phyloP scores from a whole-genome alignment of 1,140 invertebrate species.

The Drosophila varians region DNA sequence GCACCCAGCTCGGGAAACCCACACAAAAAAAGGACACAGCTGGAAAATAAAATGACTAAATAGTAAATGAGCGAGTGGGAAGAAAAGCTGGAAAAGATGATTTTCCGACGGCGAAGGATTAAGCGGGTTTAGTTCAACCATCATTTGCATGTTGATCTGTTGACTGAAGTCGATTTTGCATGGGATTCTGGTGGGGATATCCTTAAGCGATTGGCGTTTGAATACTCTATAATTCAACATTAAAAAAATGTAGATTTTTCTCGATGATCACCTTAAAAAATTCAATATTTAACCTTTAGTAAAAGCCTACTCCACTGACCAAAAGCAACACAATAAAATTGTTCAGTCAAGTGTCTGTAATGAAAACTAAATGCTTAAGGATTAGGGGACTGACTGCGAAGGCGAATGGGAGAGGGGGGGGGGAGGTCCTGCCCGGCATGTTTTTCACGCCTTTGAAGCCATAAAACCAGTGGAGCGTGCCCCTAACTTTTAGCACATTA shows the following conservation, averaged over 20 bases:
- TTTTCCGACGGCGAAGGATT: conserved; percentile 1
- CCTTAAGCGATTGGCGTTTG: neutral
- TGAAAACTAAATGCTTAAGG: conserved; percentile 75
- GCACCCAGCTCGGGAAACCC: conserved; percentile 48
- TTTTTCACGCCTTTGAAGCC: conserved; percentile 45
- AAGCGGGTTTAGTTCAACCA: conserved; percentile 1
- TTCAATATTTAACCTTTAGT: no score
- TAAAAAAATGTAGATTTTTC: no score
- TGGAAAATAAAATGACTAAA: conserved; percentile 1
- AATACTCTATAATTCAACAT: no score
- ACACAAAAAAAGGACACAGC: conserved; percentile 12
- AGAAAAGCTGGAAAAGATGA: conserved; percentile 9
- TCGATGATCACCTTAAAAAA: neutral
- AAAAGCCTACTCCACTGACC: conserved; percentile 39
- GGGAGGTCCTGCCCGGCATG: conserved; percentile 26
- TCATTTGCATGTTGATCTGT: conserved; percentile 27
- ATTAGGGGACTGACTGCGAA: conserved; percentile 25
- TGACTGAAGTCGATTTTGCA: conserved; percentile 17
- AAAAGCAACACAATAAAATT: conserved; percentile 17
- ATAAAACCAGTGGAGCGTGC: conserved; percentile 59
- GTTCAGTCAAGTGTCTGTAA: conserved; percentile 75
- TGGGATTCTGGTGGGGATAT: neutral
- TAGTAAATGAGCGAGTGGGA: conserved; percentile 3
- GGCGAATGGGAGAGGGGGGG: neutral
- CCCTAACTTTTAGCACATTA: conserved; percentile 72